A percentile compares a stretch with the other conserved stretches of the same genome.
Conservation (phyloP, 2,888 invertebrate species). For the Tanytarsus gracilentus region DNA sequence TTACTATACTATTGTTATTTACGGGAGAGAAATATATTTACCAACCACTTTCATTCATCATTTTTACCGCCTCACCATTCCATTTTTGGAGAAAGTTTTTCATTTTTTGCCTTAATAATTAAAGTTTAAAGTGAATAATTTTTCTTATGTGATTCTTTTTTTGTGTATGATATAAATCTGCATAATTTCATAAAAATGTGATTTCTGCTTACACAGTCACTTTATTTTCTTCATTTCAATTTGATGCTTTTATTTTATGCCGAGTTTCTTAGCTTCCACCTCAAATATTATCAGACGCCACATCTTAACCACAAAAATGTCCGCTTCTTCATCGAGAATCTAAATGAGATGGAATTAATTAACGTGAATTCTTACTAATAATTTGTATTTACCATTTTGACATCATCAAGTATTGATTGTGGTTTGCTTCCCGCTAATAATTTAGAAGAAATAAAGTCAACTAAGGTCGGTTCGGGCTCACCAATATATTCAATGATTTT, state of each 20-base stretch:
- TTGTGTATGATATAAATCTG: background rate
- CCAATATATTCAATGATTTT: conserved; percentile 99
- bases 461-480: conserved; percentile 94
- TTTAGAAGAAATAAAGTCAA: conserved; percentile 99
- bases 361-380: background rate
- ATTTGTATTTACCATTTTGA: conserved; percentile 78
- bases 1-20: no score
- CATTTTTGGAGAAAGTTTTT: no score
- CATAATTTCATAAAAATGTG: background rate
- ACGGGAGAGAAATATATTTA: no score
- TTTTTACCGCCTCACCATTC: no score
- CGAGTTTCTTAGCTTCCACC: conserved; percentile 95
- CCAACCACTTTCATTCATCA: no score
- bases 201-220: background rate
- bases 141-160: background rate
- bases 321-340: conserved; percentile 99
- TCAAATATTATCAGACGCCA: conserved; percentile 99
- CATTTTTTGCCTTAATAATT: no score
- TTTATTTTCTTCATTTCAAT: conserved; percentile 3
- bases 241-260: conserved; percentile 54
- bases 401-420: conserved; percentile 92
- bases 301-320: conserved; percentile 99
- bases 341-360: conserved; percentile 41
- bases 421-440: conserved; percentile 89
- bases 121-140: no score